A percentile compares a stretch with the other conserved stretches of the same genome.
Conservation (phyloP, 2,888 invertebrate species). For the Tinea pellionella region DNA sequence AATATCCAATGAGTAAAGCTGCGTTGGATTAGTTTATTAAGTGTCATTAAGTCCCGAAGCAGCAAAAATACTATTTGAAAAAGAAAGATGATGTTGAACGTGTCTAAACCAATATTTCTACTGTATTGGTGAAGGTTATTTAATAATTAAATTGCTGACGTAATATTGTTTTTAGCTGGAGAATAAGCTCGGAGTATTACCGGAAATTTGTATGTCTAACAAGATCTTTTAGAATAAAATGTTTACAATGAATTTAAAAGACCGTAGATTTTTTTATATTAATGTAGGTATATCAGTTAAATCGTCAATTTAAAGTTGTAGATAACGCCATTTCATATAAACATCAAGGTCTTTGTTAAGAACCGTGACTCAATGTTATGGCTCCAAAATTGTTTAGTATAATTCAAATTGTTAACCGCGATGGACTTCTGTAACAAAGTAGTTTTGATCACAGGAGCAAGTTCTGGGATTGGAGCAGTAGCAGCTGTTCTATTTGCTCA, state of each 20-base stretch:
- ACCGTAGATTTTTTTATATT: neutral
- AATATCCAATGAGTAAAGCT: conserved; percentile 92
- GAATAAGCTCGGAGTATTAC: conserved; percentile 89
- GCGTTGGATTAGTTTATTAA: conserved; percentile 94
- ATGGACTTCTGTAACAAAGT: conserved; percentile 73
- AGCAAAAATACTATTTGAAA: conserved; percentile 73
- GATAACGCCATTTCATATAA: too few species aligned
- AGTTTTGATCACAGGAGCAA: conserved; percentile 75
- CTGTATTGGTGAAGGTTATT: conserved; percentile 89
- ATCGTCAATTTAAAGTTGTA: too few species aligned
- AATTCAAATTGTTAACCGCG: conserved; percentile 14
- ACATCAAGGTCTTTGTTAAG: neutral
- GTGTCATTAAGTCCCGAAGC: conserved; percentile 93
- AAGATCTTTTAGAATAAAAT: conserved; percentile 40
- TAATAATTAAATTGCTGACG: conserved; percentile 84
- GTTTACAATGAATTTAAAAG: too few species aligned
- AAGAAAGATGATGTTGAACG: conserved; percentile 66
- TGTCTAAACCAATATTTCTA: conserved; percentile 82
- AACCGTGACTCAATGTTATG: neutral
- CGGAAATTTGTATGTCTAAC: conserved; percentile 72
- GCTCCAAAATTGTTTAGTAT: neutral
- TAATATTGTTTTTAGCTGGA: conserved; percentile 91
- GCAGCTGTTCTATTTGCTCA: conserved; percentile 75
- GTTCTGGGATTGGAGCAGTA: conserved; percentile 79
- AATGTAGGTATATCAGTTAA: neutral